phyloP scores from a whole-genome alignment of 2,888 invertebrate genomes.

The Sericinus montela region DNA sequence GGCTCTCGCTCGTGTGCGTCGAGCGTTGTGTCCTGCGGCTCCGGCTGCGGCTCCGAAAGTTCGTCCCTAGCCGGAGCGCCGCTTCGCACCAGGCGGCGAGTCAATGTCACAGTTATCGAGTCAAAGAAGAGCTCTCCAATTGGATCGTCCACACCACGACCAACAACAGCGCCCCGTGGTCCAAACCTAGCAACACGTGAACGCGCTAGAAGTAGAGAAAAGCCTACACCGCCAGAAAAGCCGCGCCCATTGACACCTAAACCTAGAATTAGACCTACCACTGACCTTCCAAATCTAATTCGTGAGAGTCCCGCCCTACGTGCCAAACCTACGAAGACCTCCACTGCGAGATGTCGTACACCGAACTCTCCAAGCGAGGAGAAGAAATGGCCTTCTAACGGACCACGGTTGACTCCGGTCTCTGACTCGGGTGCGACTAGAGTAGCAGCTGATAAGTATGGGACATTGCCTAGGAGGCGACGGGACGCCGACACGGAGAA shows the following conservation, averaged over 20 bases:
- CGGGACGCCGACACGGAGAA: slow-evolving; percentile 82
- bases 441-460: slow-evolving; percentile 84
- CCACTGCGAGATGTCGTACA: slow-evolving; percentile 79
- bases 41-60: slow-evolving; percentile 89
- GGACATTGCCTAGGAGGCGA: slow-evolving; percentile 86
- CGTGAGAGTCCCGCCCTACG: slow-evolving; percentile 67
- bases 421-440: slow-evolving; percentile 55
- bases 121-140: slow-evolving; percentile 72
- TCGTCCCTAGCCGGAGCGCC: slow-evolving; percentile 82
- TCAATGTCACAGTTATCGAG: slow-evolving; percentile 79
- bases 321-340: slow-evolving; percentile 74
- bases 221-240: slow-evolving; percentile 71
- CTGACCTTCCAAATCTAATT: slow-evolving; percentile 74
- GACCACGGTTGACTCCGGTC: slow-evolving; percentile 51
- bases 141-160: slow-evolving; percentile 73
- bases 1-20: slow-evolving; percentile 87
- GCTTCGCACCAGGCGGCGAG: slow-evolving; percentile 73
- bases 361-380: slow-evolving; percentile 84
- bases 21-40: slow-evolving; percentile 87
- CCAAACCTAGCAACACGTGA: slow-evolving; percentile 76
- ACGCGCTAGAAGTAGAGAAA: slow-evolving; percentile 80
- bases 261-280: slow-evolving; percentile 68
- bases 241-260: slow-evolving; percentile 70
- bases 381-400: slow-evolving; percentile 83
- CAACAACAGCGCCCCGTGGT: slow-evolving; percentile 69